phyloP scores from a whole-genome alignment of 2,888 invertebrate genomes.

The Drymonia ruficornis region DNA sequence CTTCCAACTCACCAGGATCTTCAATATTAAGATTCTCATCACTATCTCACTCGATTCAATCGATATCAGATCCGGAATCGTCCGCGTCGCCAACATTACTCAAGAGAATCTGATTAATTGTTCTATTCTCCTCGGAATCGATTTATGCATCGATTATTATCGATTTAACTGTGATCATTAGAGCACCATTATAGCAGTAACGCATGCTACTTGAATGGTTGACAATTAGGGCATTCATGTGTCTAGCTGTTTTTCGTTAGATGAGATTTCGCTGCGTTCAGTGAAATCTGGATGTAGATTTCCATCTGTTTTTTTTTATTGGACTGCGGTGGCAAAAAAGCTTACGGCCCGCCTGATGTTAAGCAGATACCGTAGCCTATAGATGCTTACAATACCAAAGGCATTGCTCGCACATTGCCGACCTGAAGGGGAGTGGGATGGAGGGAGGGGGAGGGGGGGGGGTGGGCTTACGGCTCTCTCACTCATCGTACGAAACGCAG shows the following conservation, averaged over 20 bases:
- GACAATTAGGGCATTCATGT: slow-evolving; percentile 49
- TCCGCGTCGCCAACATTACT: slow-evolving; percentile 14
- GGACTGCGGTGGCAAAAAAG: too few species aligned
- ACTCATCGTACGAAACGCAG: too few species aligned
- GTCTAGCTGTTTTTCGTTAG: slow-evolving; percentile 23
- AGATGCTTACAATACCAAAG: too few species aligned
- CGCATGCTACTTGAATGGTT: slow-evolving; percentile 36
- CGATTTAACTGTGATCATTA: slow-evolving; percentile 62
- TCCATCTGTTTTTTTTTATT: not conserved
- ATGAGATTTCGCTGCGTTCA: slow-evolving; percentile 4
- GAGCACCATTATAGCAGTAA: slow-evolving; percentile 55
- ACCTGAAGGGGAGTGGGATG: too few species aligned
- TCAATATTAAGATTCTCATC: not conserved
- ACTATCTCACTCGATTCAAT: not conserved
- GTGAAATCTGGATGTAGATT: slow-evolving; percentile 1
- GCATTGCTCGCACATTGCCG: too few species aligned
- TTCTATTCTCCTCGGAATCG: slow-evolving; percentile 61
- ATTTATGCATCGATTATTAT: slow-evolving; percentile 72
- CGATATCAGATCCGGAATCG: slow-evolving; percentile 8
- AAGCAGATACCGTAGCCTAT: too few species aligned
- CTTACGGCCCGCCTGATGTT: too few species aligned
- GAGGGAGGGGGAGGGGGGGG: too few species aligned
- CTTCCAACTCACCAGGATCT: not conserved
- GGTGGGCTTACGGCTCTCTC: too few species aligned
- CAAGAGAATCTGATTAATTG: slow-evolving; percentile 58